A percentile compares a stretch with the other conserved stretches of the same genome.
Conservation (phyloP, 2,797 vertebrate species). For the Chromobotia macracanthus region DNA sequence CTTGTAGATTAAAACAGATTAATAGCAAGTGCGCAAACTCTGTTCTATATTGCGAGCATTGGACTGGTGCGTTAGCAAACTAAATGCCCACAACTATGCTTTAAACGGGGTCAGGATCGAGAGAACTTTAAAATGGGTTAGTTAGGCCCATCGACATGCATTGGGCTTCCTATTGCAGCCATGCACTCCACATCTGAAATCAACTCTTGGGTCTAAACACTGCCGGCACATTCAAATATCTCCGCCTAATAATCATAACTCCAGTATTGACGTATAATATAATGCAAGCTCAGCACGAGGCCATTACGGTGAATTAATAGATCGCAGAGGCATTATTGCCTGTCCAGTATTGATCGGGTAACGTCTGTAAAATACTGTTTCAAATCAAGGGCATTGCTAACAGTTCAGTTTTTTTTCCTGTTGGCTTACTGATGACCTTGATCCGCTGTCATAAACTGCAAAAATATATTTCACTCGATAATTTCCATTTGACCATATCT, state of each 20-base stretch:
- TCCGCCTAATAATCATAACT: conserved; percentile 78
- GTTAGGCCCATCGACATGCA: conserved; percentile 42
- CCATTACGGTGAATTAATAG: conserved; percentile 93
- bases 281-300: conserved; percentile 81
- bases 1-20: neutral
- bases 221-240: conserved; percentile 78
- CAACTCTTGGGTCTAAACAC: conserved; percentile 65
- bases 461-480: conserved; percentile 79
- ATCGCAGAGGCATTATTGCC: conserved; percentile 87
- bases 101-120: conserved; percentile 1
- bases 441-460: conserved; percentile 80
- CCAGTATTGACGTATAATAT: conserved; percentile 82
- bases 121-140: conserved; percentile 39
- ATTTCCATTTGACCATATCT: conserved; percentile 74
- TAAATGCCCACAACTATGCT: neutral
- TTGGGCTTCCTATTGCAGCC: conserved; percentile 29
- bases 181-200: conserved; percentile 26
- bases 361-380: conserved; percentile 89
- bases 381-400: conserved; percentile 87
- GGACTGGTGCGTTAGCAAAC: neutral
- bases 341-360: conserved; percentile 87
- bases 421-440: conserved; percentile 84
- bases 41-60: neutral
- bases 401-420: conserved; percentile 65
- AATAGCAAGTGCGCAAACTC: neutral